Evolutionary conservation across 2,797 vertebrate species (phyloP).

Genomic region (Champsocephalus esox): DNA sequence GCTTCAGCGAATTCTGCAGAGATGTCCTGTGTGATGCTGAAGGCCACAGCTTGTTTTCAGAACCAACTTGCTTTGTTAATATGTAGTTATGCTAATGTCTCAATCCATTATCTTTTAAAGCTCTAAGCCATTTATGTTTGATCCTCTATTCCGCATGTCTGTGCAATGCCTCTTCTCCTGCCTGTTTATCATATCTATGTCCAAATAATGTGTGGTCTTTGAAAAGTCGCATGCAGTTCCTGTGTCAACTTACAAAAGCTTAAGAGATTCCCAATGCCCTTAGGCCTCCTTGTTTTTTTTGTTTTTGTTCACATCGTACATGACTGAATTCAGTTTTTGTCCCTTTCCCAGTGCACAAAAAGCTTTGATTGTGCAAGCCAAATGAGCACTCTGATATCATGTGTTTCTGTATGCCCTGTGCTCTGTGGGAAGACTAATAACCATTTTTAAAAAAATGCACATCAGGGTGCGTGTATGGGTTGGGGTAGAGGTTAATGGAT

Average conservation of each 20-base stretch:
- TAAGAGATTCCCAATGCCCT: slow-evolving; percentile 31
- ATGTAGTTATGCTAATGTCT: slow-evolving; percentile 17
- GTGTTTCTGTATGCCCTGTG: slow-evolving; percentile 32
- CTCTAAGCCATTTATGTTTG: slow-evolving; percentile 3
- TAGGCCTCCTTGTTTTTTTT: slow-evolving; percentile 6
- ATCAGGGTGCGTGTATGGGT: slow-evolving; percentile 1
- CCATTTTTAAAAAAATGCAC: slow-evolving; percentile 45
- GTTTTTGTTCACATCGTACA: slow-evolving; percentile 18
- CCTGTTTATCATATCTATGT: slow-evolving; percentile 13
- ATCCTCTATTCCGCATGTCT: background rate
- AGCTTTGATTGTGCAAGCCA: slow-evolving; percentile 37
- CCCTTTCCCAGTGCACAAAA: slow-evolving; percentile 29
- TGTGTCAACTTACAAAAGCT: slow-evolving; percentile 29
- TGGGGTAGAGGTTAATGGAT: slow-evolving; percentile 37
- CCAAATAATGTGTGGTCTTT: slow-evolving; percentile 17
- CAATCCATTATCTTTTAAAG: background rate
- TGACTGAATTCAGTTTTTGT: slow-evolving; percentile 16
- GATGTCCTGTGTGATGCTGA: background rate
- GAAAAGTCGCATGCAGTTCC: background rate
- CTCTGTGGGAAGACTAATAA: slow-evolving; percentile 42
- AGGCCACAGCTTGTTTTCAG: slow-evolving; percentile 8
- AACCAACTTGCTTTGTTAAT: slow-evolving; percentile 11
- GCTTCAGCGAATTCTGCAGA: background rate
- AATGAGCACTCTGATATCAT: slow-evolving; percentile 32
- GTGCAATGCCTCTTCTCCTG: background rate